Evolutionary conservation across 2,797 vertebrate species (phyloP).

Genomic region (Threskiornis aethiopicus): DNA sequence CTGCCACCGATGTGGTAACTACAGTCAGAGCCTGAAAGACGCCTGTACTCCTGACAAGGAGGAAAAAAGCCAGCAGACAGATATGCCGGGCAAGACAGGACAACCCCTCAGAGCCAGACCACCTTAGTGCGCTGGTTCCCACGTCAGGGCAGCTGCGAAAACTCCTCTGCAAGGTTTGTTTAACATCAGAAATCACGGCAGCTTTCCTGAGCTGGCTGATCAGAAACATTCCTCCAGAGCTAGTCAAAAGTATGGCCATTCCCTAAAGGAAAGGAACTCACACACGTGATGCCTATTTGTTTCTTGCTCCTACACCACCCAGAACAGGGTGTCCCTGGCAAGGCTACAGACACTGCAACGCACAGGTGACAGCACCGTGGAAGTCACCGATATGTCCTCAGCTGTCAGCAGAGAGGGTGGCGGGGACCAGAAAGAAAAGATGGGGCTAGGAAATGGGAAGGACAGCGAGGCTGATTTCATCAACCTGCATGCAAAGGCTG

Average conservation of each 20-base stretch:
- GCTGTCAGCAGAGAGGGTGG: neutral
- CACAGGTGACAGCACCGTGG: neutral
- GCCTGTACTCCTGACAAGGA: neutral
- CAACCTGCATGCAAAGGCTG: neutral
- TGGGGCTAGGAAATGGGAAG: neutral
- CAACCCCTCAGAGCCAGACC: neutral
- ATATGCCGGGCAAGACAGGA: neutral
- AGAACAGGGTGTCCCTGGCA: neutral
- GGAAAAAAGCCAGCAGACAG: neutral
- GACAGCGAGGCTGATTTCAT: neutral
- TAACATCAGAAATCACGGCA: neutral
- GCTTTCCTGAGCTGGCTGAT: neutral
- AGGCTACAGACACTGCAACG: neutral
- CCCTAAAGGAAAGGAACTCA: neutral
- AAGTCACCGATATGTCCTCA: neutral
- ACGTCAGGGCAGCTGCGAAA: neutral
- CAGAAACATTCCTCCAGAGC: neutral
- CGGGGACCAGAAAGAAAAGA: neutral
- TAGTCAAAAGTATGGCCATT: neutral
- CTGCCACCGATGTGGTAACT: neutral
- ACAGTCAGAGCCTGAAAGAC: neutral
- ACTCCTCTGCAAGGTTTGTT: neutral
- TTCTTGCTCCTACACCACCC: neutral
- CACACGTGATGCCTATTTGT: neutral
- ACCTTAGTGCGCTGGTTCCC: neutral